phyloP scores from a whole-genome alignment of 2,888 invertebrate species.

The Aleiodes leptofemur region DNA sequence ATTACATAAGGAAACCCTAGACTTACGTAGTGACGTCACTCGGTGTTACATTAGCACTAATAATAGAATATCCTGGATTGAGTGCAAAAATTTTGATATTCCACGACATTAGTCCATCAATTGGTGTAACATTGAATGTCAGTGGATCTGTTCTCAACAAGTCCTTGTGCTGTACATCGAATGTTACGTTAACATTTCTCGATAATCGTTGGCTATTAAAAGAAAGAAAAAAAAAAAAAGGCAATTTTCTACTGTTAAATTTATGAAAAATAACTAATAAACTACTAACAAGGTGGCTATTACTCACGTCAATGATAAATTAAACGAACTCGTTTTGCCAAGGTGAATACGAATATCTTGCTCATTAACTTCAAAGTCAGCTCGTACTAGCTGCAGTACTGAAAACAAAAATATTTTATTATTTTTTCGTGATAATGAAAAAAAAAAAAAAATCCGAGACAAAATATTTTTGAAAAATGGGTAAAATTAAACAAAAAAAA shows the following conservation, averaged over 20 bases:
- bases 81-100: conserved; percentile 79
- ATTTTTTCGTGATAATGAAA: background rate
- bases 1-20: conserved; percentile 1
- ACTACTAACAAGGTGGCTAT: background rate
- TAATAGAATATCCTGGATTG: conserved; percentile 82
- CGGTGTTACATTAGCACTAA: conserved; percentile 80
- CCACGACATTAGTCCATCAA: conserved; percentile 72
- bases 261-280: background rate
- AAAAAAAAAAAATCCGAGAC: no score
- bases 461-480: background rate
- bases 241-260: conserved; percentile 1
- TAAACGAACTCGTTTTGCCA: conserved; percentile 77
- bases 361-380: conserved; percentile 77
- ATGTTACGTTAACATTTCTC: conserved; percentile 76
- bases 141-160: conserved; percentile 79
- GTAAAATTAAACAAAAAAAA: background rate
- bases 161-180: conserved; percentile 81
- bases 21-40: conserved; percentile 76
- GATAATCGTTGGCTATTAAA: conserved; percentile 71
- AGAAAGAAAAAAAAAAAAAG: conserved; percentile 56
- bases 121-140: conserved; percentile 74
- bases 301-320: conserved; percentile 80
- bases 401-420: conserved; percentile 42
- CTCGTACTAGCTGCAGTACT: conserved; percentile 59
- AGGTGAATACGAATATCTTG: conserved; percentile 80